Percentiles rank a stretch among this genome's conserved stretches.
Conservation (phyloP, 2,113 vertebrate species). For the Oncorhynchus gorbuscha region DNA sequence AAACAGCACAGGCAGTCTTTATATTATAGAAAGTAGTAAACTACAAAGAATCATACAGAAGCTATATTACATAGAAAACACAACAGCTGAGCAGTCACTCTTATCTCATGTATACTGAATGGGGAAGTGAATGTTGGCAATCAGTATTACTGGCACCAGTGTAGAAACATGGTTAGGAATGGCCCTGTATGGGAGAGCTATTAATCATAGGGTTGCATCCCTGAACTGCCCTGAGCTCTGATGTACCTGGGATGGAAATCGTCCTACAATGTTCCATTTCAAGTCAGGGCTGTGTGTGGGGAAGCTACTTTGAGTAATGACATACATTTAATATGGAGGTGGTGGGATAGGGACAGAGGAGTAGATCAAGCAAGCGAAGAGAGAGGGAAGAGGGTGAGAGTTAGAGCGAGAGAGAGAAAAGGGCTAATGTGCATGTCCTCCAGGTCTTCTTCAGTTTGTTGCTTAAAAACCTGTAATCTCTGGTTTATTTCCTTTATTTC, state of each 20-base stretch:
- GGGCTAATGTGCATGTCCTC: background rate
- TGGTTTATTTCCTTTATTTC: background rate
- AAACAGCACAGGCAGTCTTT: slow-evolving; percentile 2
- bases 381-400: too few relatives aligned
- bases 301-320: slow-evolving; percentile 39
- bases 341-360: slow-evolving; percentile 28
- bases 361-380: background rate
- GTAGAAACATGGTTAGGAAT: slow-evolving; percentile 63
- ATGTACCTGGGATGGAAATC: slow-evolving; percentile 63
- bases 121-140: slow-evolving; percentile 48
- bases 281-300: slow-evolving; percentile 32
- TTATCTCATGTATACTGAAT: slow-evolving; percentile 54
- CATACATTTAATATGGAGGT: slow-evolving; percentile 34
- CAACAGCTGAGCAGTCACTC: slow-evolving; percentile 11
- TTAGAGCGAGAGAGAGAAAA: too few relatives aligned
- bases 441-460: background rate
- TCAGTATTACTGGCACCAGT: slow-evolving; percentile 57
- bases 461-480: background rate
- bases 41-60: too few relatives aligned
- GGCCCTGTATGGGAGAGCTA: slow-evolving; percentile 50
- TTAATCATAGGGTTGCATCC: slow-evolving; percentile 56
- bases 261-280: slow-evolving; percentile 56
- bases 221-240: slow-evolving; percentile 39
- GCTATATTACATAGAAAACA: slow-evolving; percentile 7
- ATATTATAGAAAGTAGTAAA: too few relatives aligned